Evolutionary conservation across 2,888 invertebrate genomes (phyloP).

Genomic region (Dendrolimus houi): DNA sequence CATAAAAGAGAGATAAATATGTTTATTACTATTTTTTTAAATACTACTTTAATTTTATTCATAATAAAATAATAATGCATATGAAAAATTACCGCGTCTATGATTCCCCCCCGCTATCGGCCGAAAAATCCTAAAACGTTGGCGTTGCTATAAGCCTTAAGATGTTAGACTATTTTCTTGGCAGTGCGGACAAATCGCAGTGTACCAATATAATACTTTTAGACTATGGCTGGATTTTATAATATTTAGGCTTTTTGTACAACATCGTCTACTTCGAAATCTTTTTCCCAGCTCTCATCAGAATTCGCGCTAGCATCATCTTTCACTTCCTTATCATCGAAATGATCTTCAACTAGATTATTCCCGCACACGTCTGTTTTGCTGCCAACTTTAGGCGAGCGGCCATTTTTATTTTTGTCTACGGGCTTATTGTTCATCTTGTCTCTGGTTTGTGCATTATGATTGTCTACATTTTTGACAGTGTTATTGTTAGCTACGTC

Average conservation of each 20-base stretch:
- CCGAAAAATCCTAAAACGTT: too few relatives aligned
- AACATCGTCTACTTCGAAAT: slow-evolving; percentile 72
- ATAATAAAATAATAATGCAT: background rate
- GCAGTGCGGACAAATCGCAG: slow-evolving; percentile 3
- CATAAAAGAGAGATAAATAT: too few relatives aligned
- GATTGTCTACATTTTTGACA: slow-evolving; percentile 32
- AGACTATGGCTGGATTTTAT: slow-evolving; percentile 2
- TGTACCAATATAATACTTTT: background rate
- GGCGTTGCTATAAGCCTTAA: slow-evolving; percentile 8
- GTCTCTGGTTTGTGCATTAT: slow-evolving; percentile 38
- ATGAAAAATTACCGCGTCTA: too few relatives aligned
- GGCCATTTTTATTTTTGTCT: slow-evolving; percentile 36
- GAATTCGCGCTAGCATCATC: slow-evolving; percentile 71
- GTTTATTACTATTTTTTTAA: background rate
- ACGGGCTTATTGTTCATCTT: slow-evolving; percentile 34
- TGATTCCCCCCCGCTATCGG: too few relatives aligned
- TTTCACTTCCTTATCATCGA: slow-evolving; percentile 59
- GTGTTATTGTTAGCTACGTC: slow-evolving; percentile 54
- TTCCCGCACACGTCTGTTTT: slow-evolving; percentile 66
- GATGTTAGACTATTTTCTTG: slow-evolving; percentile 2
- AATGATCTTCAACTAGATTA: slow-evolving; percentile 71
- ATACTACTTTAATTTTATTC: slow-evolving; percentile 20
- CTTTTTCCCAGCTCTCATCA: slow-evolving; percentile 78
- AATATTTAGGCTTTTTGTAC: slow-evolving; percentile 43
- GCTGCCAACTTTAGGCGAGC: slow-evolving; percentile 43